phyloP scores from a whole-genome alignment of 1,140 invertebrate genomes.

The Belonocnema kinseyi region DNA sequence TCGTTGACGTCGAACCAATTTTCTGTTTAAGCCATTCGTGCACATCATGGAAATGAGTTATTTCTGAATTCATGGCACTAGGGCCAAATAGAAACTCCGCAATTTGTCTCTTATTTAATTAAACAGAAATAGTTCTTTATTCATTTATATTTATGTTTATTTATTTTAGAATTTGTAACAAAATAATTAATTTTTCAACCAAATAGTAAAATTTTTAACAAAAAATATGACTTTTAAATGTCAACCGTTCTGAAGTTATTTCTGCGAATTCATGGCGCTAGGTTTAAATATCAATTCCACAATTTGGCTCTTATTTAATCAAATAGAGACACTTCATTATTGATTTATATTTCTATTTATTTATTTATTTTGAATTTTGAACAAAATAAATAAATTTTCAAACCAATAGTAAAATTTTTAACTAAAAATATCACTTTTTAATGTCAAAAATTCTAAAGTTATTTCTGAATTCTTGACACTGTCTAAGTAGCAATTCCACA shows the following conservation, averaged over 20 bases:
- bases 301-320: neutral
- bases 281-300: neutral
- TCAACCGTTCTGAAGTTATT: neutral
- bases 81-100: neutral
- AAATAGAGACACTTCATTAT: too few relatives aligned
- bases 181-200: too few relatives aligned
- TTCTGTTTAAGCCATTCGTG: conserved; percentile 2
- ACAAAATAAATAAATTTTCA: too few relatives aligned
- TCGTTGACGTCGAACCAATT: conserved; percentile 13
- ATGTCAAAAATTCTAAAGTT: neutral
- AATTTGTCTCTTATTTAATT: neutral
- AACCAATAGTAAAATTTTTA: too few relatives aligned
- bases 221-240: too few relatives aligned
- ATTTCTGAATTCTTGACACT: neutral
- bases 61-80: neutral
- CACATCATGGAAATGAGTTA: neutral
- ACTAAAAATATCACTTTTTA: too few relatives aligned
- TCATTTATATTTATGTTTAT: too few relatives aligned
- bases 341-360: too few relatives aligned
- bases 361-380: too few relatives aligned
- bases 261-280: neutral
- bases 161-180: too few relatives aligned
- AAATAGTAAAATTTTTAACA: too few relatives aligned
- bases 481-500: neutral
- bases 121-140: too few relatives aligned